Base-by-base conservation (phyloP, 2,797 vertebrate species). In the Xiphorhynchus erythropygius region DNA sequence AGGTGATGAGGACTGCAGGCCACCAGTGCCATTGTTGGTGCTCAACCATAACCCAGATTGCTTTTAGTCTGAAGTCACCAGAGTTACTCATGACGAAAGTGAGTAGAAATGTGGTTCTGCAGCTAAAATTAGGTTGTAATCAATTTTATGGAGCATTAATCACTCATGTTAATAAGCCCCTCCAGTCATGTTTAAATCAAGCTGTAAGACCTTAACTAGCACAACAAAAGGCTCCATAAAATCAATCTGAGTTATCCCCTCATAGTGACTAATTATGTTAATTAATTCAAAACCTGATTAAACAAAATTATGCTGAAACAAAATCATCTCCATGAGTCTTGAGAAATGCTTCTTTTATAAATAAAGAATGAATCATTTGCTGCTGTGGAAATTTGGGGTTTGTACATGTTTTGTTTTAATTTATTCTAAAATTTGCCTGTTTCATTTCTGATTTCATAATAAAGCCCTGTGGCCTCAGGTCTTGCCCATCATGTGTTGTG, bases 251-350 rank as follows among this genome's bases (percentile, higher is more conserved):
- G 80, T 82, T 92, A 90, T 80, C 23, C 68, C 63, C 65, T 50
- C n/a, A 63, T 73, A 80, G 90, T 80, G 85, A 93, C 83, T 94
- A 84, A 94, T 94, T 93, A 93, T 15, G 1, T 74, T 91, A 94
- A 96, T 96, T 94, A 94, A 96, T 94, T 94, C 96, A 90, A 77
- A 94, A 28, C 42, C 77, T 94, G 90, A 96, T 97, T 94, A 94
- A 89, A 85, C n/a, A 77, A 91, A 95, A 94, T 82, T 64, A 77
- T 74, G 60, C 70, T 88, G 85, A 86, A 88, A 63, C 21, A 75
- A 69, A 79, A 63, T 84, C 4, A 87, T 84, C 63, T 79, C 46
- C 1, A 4, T 2, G 16, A 82, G 25, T 77, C 78, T 92, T 94
- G 81, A 85, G 74, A 93, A 94, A 89, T 18, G 17, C 11, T 70